phyloP scores from a whole-genome alignment of 2,113 vertebrate genomes.

The Regulus satrapa region DNA sequence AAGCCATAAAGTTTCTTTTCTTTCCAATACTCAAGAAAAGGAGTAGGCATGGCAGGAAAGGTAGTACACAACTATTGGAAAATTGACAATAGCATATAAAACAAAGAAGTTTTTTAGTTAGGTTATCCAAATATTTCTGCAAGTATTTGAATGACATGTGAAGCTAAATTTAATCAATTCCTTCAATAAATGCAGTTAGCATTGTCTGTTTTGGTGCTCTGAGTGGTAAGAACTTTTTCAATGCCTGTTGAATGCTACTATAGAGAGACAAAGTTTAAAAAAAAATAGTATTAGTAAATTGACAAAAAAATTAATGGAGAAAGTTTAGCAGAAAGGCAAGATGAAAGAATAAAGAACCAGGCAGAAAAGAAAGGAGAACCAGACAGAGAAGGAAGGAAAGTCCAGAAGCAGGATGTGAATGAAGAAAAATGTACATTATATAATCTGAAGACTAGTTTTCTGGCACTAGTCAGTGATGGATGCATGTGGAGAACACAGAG shows the following conservation, averaged over 20 bases:
- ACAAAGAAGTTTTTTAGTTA: not conserved
- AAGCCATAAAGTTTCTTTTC: not conserved
- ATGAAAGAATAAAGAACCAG: not conserved
- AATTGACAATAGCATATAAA: not conserved
- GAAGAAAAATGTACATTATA: not conserved
- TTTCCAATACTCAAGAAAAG: not conserved
- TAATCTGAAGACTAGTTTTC: not conserved
- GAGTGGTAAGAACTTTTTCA: not conserved
- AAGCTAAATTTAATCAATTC: not conserved
- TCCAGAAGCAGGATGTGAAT: not conserved
- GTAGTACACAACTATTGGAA: not conserved
- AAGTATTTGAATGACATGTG: not conserved
- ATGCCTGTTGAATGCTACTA: not conserved
- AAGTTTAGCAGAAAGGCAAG: not conserved
- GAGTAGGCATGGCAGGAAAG: fast-evolving
- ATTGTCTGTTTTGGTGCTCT: not conserved
- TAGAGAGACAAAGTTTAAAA: not conserved
- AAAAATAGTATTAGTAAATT: not conserved
- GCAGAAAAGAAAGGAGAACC: not conserved
- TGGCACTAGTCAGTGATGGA: not conserved
- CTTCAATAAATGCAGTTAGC: not conserved
- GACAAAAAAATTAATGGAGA: not conserved
- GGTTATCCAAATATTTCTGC: not conserved
- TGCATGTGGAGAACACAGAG: fast-evolving
- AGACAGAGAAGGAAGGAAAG: not conserved